Evolutionary conservation across 2,888 invertebrate genomes (phyloP), one percentile per base, ranked within the genome.

Genomic region (Leptopilina drosophilae): DNA sequence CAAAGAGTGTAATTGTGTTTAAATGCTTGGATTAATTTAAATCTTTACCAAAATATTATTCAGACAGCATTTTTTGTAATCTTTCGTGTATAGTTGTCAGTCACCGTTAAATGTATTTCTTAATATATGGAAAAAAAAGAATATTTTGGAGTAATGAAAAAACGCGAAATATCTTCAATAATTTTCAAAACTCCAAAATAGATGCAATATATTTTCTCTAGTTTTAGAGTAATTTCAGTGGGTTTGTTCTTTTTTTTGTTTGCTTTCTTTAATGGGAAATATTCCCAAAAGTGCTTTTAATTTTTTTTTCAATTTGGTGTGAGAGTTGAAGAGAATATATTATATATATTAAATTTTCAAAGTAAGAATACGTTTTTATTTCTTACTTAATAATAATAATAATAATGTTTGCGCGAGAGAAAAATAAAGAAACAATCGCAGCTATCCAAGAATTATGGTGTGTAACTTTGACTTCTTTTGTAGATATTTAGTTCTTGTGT

Each of bases 401-500:
- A 20, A 20, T 20, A 20, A 20, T 20, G 20, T 20, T 33, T 12
- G 14, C 26, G 69, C 53, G 69, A 53, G 9, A n/a, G n/a, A 53
- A 82, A 77, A 85, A 83, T 84, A 33, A 33, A 33, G 33, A 59
- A 62, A 62, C 83, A 86, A 87, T 87, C 87, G 84, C 80, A 87
- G 87, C 87, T 88, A 86, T 80, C 82, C 82, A 81, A 82, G 82
- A 81, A 81, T 80, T 82, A 82, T 80, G 82, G 79, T 83, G 84
- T 84, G 84, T 84, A 84, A 76, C 78, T 80, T 84, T 83, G 82
- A 85, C 84, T 85, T 87, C 85, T 87, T 87, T 82, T 83, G 83
- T 84, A 87, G 85, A 84, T 85, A 87, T 84, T 85, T 86, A 85
- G 85, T 83, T 83, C 81, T 85, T 82, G 83, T 85, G 87, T 86